Conservation (phyloP, 2,888 invertebrate species). For the Stegana nigrithorax region DNA sequence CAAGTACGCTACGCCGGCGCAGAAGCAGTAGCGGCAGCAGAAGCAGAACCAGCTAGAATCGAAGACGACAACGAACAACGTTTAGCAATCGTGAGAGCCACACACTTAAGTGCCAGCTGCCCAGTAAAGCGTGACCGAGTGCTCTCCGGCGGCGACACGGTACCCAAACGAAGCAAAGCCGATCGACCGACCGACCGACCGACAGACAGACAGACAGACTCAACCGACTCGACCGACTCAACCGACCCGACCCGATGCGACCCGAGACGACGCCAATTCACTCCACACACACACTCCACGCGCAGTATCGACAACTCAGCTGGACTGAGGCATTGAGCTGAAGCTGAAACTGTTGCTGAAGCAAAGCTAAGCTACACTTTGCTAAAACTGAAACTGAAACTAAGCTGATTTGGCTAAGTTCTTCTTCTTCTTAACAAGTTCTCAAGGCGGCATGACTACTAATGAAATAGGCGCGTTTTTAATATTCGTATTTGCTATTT, state of each 20-base stretch:
- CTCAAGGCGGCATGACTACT: neutral
- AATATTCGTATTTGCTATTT: constrained; percentile 46
- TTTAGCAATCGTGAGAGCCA: too few relatives aligned
- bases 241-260: neutral
- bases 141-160: too few relatives aligned
- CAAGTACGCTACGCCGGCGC: constrained; percentile 30
- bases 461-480: constrained; percentile 26
- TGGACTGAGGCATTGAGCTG: too few relatives aligned
- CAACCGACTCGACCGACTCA: neutral
- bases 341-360: too few relatives aligned
- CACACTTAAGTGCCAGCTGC: too few relatives aligned
- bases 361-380: too few relatives aligned
- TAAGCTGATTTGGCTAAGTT: neutral
- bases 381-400: neutral
- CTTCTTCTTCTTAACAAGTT: neutral
- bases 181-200: too few relatives aligned
- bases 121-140: too few relatives aligned
- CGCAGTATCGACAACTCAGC: too few relatives aligned
- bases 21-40: constrained; percentile 24
- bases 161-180: neutral
- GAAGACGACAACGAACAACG: too few relatives aligned
- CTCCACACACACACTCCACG: too few relatives aligned
- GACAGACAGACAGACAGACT: constrained; percentile 24
- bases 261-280: neutral
- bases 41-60: neutral